phyloP scores from a whole-genome alignment of 1,140 invertebrate species.

The Zaprionus nigranus region DNA sequence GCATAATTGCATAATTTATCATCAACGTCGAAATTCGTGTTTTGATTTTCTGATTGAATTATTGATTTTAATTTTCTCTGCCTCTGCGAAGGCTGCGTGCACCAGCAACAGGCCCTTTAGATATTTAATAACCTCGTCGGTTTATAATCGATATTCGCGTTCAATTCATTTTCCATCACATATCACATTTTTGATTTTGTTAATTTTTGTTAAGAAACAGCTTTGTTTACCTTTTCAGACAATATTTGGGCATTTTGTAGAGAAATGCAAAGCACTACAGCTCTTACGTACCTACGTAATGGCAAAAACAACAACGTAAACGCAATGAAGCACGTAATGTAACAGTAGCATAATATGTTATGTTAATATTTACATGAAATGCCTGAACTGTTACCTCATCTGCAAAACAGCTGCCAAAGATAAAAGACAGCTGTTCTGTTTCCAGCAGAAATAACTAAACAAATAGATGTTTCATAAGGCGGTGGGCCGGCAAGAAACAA shows the following conservation, averaged over 20 bases:
- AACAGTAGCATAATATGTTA: conserved; percentile 2
- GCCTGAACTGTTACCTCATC: background rate
- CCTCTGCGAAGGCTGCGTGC: conserved; percentile 31
- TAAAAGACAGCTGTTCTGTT: too few relatives aligned
- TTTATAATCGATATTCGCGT: background rate
- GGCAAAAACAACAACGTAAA: conserved; percentile 32
- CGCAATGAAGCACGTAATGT: background rate
- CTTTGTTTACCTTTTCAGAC: conserved; percentile 55
- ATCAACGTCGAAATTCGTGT: conserved; percentile 64
- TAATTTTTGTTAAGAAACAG: conserved; percentile 5
- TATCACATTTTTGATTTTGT: conserved; percentile 4
- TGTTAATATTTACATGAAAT: background rate
- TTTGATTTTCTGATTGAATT: conserved; percentile 82
- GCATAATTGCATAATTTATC: conserved; percentile 77
- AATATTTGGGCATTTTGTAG: conserved; percentile 56
- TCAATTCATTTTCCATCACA: background rate
- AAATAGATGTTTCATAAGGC: too few relatives aligned
- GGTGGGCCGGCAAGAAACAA: too few relatives aligned
- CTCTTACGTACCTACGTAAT: conserved; percentile 46
- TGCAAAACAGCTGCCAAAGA: background rate
- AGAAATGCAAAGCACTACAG: conserved; percentile 49
- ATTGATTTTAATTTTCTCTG: conserved; percentile 78
- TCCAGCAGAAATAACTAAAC: background rate
- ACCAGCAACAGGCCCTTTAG: conserved; percentile 51
- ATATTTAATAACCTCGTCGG: conserved; percentile 5